Evolutionary conservation across 2,113 vertebrate genomes (phyloP), one percentile per base, ranked within the genome.

Genomic region (Collichthys lucidus): DNA sequence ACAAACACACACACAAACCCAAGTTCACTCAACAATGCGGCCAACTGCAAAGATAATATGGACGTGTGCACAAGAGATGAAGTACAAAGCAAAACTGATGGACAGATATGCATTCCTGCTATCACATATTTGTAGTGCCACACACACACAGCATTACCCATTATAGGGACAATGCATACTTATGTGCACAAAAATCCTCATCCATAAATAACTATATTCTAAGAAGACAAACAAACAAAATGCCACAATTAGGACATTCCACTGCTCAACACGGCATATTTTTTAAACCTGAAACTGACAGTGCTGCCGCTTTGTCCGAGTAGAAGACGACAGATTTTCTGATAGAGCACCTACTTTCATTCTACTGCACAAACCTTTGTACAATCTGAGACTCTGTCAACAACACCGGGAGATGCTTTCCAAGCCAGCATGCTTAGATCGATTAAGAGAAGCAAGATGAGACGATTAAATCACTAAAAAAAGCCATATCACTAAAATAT

Each of bases 11-110:
- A 61, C 40, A 56, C 42, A 63, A 29, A 66, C 62, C 53, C n/a
- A 29, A 55, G 80, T 74, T 85, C 20, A 12, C 74, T 89, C 87
- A 86, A 88, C 90, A 90, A 85, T 86, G 86, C 35, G 42, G 56
- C 82, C 88, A 90, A 90, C 91, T 91, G 91, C 74, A 72, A 77
- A 86, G 82, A 89, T 73, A 86, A 89, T 62, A 74, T 1, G 15
- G 64, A 90, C 24, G 77, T 85, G 74, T 83, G 87, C 47, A 40
- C 75, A 49, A 76, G 76, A 83, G 62, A 86, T 63, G 74, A 86
- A 89, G 62, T 63, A 87, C 88, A 89, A 90, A 91, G 91, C 42
- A 59, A 67, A 84, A 67, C 29, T 70, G 57, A 76, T 11, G 60
- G 62, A 68, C 81, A 65, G 59, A 80, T 56, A 66, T 49, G 47